phyloP scores from a whole-genome alignment of 2,888 invertebrate species.

The Chloroclystis v-ata region DNA sequence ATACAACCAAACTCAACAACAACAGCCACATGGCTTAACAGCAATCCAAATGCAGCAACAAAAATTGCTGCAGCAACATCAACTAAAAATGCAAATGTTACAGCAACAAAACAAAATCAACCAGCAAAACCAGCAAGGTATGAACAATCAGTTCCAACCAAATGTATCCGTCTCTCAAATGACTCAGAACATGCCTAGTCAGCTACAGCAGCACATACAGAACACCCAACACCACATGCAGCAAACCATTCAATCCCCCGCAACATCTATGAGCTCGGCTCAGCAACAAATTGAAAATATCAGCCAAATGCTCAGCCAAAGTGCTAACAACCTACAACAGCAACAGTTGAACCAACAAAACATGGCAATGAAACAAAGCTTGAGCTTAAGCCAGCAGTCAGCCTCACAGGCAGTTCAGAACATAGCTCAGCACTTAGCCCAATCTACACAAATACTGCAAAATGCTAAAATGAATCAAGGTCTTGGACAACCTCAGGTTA shows the following conservation, averaged over 20 bases:
- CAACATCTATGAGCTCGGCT: slow-evolving; percentile 77
- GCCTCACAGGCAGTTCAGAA: slow-evolving; percentile 67
- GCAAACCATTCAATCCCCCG: slow-evolving; percentile 57
- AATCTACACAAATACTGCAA: slow-evolving; percentile 68
- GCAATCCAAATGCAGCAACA: slow-evolving; percentile 65
- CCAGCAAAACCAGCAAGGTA: slow-evolving; percentile 42
- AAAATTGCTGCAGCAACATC: slow-evolving; percentile 78
- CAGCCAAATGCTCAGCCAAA: slow-evolving; percentile 76
- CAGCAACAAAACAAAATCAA: slow-evolving; percentile 55
- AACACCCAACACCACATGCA: slow-evolving; percentile 64
- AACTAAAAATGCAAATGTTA: slow-evolving; percentile 74
- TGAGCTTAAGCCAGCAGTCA: slow-evolving; percentile 65
- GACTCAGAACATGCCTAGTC: slow-evolving; percentile 59
- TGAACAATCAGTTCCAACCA: slow-evolving; percentile 54
- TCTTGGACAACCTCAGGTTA: slow-evolving; percentile 62
- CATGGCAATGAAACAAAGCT: slow-evolving; percentile 64
- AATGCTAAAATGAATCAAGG: slow-evolving; percentile 70
- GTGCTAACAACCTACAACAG: slow-evolving; percentile 69
- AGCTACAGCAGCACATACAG: slow-evolving; percentile 67
- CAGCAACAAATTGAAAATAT: slow-evolving; percentile 81
- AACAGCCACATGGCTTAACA: slow-evolving; percentile 43
- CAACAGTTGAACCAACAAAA: slow-evolving; percentile 66
- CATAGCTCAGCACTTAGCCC: slow-evolving; percentile 68
- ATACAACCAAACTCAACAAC: slow-evolving; percentile 40
- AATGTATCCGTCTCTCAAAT: slow-evolving; percentile 66